phyloP scores from a whole-genome alignment of 2,113 vertebrate species.

The Oreochromis tanganicae region DNA sequence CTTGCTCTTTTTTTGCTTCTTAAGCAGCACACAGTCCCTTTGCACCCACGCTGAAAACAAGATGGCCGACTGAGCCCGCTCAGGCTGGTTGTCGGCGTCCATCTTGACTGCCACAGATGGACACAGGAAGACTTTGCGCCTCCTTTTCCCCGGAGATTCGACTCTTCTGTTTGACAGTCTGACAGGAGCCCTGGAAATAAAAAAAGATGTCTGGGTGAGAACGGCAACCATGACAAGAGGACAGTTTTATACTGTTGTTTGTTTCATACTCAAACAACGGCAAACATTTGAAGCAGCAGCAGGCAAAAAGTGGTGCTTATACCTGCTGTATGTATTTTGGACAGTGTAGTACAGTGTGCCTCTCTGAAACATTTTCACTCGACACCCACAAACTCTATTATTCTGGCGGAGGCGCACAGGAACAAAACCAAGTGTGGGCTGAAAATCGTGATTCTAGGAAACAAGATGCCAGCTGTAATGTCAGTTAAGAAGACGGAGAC shows the following conservation, averaged over 20 bases:
- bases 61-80: neutral
- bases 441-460: slow-evolving; percentile 45
- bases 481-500: slow-evolving; percentile 28
- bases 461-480: slow-evolving; percentile 23
- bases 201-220: neutral
- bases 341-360: neutral
- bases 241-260: neutral
- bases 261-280: neutral
- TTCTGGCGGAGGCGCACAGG: neutral
- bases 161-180: neutral
- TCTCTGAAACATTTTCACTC: neutral
- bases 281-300: neutral
- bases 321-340: neutral
- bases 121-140: neutral
- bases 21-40: neutral
- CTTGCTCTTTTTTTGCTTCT: neutral
- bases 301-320: neutral
- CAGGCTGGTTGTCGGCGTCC: neutral
- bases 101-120: slow-evolving; percentile 13
- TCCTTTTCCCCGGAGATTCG: neutral
- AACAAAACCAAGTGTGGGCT: slow-evolving; percentile 16
- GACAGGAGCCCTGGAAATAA: slow-evolving; percentile 11
- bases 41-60: neutral
- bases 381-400: neutral
- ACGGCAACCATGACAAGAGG: neutral